A percentile compares a stretch with the other conserved stretches of the same genome.
These are phyloP conservation scores for Gadus macrocephalus DNA, from an alignment of 2,113 vertebrate species.

Conservation along the genomic window DNA sequence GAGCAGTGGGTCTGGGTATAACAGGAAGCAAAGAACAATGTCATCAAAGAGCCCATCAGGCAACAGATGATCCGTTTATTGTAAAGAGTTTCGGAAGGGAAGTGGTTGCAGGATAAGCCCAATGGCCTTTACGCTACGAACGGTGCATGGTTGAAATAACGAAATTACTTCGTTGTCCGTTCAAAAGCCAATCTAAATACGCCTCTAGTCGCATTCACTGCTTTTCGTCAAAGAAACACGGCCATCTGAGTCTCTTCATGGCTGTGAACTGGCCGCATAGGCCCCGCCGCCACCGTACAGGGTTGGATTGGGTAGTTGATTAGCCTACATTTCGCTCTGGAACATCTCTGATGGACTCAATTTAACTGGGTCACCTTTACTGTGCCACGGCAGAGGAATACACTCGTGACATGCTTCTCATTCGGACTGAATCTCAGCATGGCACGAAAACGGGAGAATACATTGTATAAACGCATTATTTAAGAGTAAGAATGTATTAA, in stretches of 20 bases:
- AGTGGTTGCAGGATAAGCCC: too few species aligned
- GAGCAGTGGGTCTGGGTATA: too few species aligned
- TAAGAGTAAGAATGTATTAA: neutral
- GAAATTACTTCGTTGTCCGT: neutral
- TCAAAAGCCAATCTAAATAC: neutral
- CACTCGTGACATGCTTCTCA: neutral
- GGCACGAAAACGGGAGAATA: neutral
- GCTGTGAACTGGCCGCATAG: too few species aligned
- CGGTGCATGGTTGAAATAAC: neutral
- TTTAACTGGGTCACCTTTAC: neutral
- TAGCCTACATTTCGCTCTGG: neutral
- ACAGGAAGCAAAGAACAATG: neutral
- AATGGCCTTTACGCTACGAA: neutral
- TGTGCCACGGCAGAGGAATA: too few species aligned
- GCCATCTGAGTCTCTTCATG: neutral
- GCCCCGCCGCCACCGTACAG: too few species aligned
- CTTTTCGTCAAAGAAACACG: neutral
- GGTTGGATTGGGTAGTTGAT: too few species aligned
- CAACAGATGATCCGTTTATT: neutral
- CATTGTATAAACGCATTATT: neutral
- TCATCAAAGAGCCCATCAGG: neutral
- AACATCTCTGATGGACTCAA: neutral
- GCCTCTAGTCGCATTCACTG: neutral
- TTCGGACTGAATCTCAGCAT: neutral
- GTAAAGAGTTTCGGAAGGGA: neutral